Evolutionary conservation across 2,113 vertebrate genomes (phyloP).

Genomic region (Lichenostomus cassidix): DNA sequence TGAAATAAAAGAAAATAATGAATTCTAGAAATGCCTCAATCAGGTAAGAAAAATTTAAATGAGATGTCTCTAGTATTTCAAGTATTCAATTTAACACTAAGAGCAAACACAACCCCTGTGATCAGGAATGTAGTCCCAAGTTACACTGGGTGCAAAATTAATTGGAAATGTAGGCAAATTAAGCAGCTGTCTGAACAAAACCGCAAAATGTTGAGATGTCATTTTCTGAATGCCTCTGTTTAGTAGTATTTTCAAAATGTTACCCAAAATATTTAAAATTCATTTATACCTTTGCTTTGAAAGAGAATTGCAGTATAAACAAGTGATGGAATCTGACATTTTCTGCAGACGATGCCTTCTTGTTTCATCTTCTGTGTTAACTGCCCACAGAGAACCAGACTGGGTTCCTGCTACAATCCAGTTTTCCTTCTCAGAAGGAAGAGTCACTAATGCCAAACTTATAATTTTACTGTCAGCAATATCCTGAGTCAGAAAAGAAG

Average conservation of each 20-base stretch:
- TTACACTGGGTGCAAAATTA: neutral
- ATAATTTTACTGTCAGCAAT: conserved; percentile 86
- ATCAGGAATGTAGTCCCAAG: neutral
- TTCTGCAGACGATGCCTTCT: conserved; percentile 81
- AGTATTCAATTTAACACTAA: neutral
- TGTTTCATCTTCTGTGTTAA: conserved; percentile 73
- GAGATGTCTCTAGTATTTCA: neutral
- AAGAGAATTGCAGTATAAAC: conserved; percentile 83
- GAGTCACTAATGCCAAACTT: conserved; percentile 81
- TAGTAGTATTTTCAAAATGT: neutral
- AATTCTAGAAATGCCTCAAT: neutral
- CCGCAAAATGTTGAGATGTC: neutral
- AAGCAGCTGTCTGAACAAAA: neutral
- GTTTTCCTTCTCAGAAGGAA: conserved; percentile 79
- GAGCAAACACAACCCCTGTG: neutral
- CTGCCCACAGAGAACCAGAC: conserved; percentile 82
- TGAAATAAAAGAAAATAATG: conserved; percentile 67
- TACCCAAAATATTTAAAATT: neutral
- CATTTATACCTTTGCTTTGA: conserved; percentile 75
- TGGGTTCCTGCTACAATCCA: conserved; percentile 93
- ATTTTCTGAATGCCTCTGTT: neutral
- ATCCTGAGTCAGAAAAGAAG: conserved; percentile 69
- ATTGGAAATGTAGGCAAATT: neutral
- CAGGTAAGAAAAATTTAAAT: neutral
- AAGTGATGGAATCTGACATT: conserved; percentile 89